Evolutionary conservation across 2,113 vertebrate species (phyloP).

Genomic region (Coptodon rendalli): DNA sequence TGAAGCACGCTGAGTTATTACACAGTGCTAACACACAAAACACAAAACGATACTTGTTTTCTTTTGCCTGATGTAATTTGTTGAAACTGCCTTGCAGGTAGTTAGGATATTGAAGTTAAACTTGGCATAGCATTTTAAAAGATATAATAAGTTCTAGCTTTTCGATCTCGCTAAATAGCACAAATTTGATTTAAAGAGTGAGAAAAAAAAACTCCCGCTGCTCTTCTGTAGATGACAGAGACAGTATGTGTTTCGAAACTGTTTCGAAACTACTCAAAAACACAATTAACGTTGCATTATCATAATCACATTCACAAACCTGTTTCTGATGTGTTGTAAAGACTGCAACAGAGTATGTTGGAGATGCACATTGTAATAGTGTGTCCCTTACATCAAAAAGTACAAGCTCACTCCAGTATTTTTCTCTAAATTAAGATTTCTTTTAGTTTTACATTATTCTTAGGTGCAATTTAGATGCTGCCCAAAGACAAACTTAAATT

Average conservation of each 20-base stretch:
- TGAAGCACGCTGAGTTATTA: neutral
- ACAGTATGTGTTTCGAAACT: neutral
- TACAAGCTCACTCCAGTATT: neutral
- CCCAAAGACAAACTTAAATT: neutral
- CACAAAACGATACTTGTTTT: neutral
- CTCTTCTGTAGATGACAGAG: neutral
- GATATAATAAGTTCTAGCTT: neutral
- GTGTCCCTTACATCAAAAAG: neutral
- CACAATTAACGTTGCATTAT: neutral
- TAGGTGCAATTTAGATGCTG: neutral
- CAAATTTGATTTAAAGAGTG: neutral
- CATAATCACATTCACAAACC: neutral
- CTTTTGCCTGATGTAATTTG: neutral
- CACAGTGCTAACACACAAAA: neutral
- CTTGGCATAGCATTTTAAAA: neutral
- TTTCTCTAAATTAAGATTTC: neutral
- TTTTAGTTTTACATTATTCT: neutral
- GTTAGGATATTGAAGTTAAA: neutral
- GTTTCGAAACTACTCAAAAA: neutral
- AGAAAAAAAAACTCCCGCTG: neutral
- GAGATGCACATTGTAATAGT: neutral
- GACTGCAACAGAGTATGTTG: neutral
- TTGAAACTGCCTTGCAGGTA: neutral
- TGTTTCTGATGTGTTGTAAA: neutral
- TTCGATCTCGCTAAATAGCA: neutral